Percentiles rank a stretch among this genome's conserved stretches.
These are phyloP conservation scores for Thomomys bottae DNA, from an alignment of 2,113 vertebrate species.

Conservation along the genomic window DNA sequence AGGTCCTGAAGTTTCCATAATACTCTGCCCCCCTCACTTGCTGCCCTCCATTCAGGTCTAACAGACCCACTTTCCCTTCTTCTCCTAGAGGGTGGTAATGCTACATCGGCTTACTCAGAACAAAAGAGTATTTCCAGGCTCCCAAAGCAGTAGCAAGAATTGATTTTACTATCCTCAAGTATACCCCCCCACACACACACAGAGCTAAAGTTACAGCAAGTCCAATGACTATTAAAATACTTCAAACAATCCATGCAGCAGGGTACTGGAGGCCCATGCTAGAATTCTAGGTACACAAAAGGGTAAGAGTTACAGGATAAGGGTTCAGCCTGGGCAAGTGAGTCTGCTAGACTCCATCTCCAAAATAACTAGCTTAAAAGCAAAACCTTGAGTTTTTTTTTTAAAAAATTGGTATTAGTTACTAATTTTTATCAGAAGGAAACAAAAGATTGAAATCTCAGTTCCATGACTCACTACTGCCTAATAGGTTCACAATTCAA, in stretches of 20 bases:
- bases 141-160: constrained; percentile 7
- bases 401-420: neutral
- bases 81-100: neutral
- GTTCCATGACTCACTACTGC: neutral
- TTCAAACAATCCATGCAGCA: neutral
- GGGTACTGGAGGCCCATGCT: no score
- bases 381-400: no score
- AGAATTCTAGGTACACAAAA: no score
- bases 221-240: constrained; percentile 42
- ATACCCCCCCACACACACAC: neutral
- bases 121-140: neutral
- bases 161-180: neutral
- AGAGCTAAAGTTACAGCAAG: neutral
- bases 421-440: constrained; percentile 20
- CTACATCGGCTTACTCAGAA: neutral
- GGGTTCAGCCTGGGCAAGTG: no score
- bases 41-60: neutral
- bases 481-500: neutral
- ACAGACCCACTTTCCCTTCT: neutral
- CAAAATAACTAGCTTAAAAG: no score
- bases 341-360: no score
- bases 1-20: neutral
- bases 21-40: neutral
- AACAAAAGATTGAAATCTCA: neutral
- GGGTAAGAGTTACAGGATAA: no score